Evolutionary conservation across 2,888 invertebrate species (phyloP).

Genomic region (Thymelicus sylvestris): DNA sequence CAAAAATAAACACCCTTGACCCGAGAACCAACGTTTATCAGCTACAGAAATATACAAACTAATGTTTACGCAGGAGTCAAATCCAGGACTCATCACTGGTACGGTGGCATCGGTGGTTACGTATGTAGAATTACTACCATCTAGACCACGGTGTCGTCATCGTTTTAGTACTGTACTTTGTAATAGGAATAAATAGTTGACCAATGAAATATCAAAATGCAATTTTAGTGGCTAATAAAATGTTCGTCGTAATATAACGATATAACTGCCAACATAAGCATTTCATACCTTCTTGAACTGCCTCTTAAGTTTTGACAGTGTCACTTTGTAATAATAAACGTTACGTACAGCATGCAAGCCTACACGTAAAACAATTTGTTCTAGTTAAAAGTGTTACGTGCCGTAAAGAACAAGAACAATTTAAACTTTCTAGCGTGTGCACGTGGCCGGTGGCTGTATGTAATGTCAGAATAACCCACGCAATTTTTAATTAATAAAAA

Average conservation of each 20-base stretch:
- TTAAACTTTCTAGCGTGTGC: slow-evolving; percentile 43
- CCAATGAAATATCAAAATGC: no score
- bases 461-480: slow-evolving; percentile 4
- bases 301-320: not conserved
- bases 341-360: slow-evolving; percentile 41
- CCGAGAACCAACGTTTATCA: not conserved
- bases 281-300: not conserved
- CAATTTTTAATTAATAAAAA: slow-evolving; percentile 10
- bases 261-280: no score
- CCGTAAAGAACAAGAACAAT: slow-evolving; percentile 24
- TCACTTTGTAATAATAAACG: slow-evolving; percentile 45
- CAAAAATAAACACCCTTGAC: not conserved
- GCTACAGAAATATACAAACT: no score
- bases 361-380: slow-evolving; percentile 45
- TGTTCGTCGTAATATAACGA: no score
- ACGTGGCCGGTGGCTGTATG: slow-evolving; percentile 48
- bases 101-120: no score
- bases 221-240: no score
- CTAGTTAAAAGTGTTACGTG: slow-evolving; percentile 40
- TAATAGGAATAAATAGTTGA: no score
- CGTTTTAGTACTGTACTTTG: no score
- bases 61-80: no score
- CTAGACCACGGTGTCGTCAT: no score
- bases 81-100: no score
- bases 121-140: no score